Base-by-base conservation (phyloP, 2,797 vertebrate species). In the Malacoctenus gilli region DNA sequence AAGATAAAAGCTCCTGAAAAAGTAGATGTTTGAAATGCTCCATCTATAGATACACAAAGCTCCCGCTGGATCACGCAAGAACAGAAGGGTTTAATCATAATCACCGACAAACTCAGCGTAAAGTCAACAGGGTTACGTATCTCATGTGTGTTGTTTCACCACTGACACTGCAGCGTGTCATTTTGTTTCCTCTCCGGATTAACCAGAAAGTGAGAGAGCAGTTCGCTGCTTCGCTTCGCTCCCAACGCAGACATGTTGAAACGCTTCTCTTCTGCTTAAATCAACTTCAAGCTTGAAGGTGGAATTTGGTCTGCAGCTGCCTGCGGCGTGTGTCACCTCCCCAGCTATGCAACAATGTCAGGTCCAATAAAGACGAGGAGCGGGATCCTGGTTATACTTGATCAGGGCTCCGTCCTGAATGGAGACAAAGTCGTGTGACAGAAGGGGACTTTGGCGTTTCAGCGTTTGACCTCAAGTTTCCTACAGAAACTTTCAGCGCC, bases 271-370 rank as follows among this genome's bases (percentile, higher is more conserved):
- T 72, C 54, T 36, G 42, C 66, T 72, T 69, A 55, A 74, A 54
- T 78, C 79, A 81, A 63, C 65, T 56, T 71, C 20, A 66, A 64
- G 43, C 52, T 59, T 30, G 53, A 51, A 76, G 72, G 39, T 78
- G 80, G 85, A 89, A 89, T 87, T 73, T 40, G 35, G 31, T 67
- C 47, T 62, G 71, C 44, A 64, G 25, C 39, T 43, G 79, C 82
- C 79, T 40, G 75, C 19, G 56, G 78, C 67, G 3, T 44, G 74
- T 63, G 65, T 81, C 77, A 72, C 73, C 41, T 62, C 76, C 68
- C 52, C 54, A 64, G 19, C 53, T 68, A 60, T 59, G 52, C 71
- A 38, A 42, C 51, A 60, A 31, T 49, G 61, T 59, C 55, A 61
- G 47, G 36, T 46, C 61, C 10, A 16, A 30, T 18, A 51, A 36